Base-by-base conservation (phyloP, 2,888 invertebrate species). In the Phyllotreta striolata region DNA sequence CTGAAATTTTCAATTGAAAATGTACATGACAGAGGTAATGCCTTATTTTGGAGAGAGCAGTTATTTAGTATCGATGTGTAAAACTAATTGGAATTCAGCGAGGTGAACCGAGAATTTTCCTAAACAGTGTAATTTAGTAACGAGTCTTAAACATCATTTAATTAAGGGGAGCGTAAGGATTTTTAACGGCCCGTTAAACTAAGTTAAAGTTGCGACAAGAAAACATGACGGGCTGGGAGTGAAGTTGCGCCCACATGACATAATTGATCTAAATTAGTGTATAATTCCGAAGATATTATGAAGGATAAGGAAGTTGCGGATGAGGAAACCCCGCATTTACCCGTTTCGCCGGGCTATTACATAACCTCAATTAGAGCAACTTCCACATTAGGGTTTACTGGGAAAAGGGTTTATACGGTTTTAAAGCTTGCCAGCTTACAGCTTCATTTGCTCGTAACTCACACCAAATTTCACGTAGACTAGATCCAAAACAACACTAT, bases 251-350 rank as follows among this genome's bases (percentile, higher is more conserved):
- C 9, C 37, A 52, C 39, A 52, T 52, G 10, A 52, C 52, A 38
- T 52, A 52, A 52, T 52, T 52, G 52, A 52, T 52, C 52, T 52
- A 52, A 52, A 52, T 52, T 52, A 52, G 52, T 52, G 34, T 52
- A 52, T 52, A 52, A 52, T 52, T 52, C 52, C 39, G 13, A 38
- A 38, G 52, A 52, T 52, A 52, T 52, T 52, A 52, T 52, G 52
- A 52, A 34, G 52, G 52, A 52, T 52, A 52, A 52, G 52, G 52
- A 52, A 52, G 52, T 52, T 52, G 38, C 52, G 52, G 52, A 52
- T 52, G 52, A 52, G 52, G 52, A 52, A 52, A 38, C 38, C 37
- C 51, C 37, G 38, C 51, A 51, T 51, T 51, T 51, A 51, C 51
- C 38, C 52, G 13, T 52, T 52, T 52, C 39, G 38, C 52, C 24